These are phyloP conservation scores for Heliconius ethilla DNA, from an alignment of 2,888 invertebrate genomes.

Conservation along the genomic window DNA sequence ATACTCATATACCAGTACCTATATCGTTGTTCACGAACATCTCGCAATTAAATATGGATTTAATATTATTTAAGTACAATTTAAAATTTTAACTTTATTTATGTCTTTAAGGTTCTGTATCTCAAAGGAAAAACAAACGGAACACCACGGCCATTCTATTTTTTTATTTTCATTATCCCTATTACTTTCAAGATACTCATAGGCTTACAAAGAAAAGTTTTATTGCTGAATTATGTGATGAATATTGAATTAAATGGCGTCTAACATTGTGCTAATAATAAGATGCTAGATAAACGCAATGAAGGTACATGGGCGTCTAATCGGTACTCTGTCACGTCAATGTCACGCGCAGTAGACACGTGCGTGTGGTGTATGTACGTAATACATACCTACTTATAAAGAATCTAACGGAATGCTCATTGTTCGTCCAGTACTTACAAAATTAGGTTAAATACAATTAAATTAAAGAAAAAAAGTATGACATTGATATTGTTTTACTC, in stretches of 20 bases:
- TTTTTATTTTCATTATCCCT: background rate
- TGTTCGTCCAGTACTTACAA: background rate
- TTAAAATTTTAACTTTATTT: too few species aligned
- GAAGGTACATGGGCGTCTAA: constrained; percentile 63
- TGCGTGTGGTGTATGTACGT: constrained; percentile 25
- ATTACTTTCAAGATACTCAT: background rate
- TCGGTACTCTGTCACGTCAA: constrained; percentile 67
- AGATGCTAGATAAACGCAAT: constrained; percentile 33
- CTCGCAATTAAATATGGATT: background rate
- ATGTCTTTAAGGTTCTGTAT: too few species aligned
- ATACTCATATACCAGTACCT: constrained; percentile 22
- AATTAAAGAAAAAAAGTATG: background rate
- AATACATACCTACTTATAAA: background rate
- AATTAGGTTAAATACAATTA: background rate
- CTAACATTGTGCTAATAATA: constrained; percentile 9
- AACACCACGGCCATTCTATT: too few species aligned
- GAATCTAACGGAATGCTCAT: constrained; percentile 11
- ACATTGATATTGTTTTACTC: background rate
- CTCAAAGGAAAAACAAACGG: too few species aligned
- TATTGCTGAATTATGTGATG: background rate
- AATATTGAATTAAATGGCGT: background rate
- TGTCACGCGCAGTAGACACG: constrained; percentile 63
- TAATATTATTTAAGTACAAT: too few species aligned
- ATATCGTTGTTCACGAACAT: constrained; percentile 18
- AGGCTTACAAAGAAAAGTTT: background rate